Base-by-base conservation (phyloP, 2,888 invertebrate genomes). In the Biston stratarius region DNA sequence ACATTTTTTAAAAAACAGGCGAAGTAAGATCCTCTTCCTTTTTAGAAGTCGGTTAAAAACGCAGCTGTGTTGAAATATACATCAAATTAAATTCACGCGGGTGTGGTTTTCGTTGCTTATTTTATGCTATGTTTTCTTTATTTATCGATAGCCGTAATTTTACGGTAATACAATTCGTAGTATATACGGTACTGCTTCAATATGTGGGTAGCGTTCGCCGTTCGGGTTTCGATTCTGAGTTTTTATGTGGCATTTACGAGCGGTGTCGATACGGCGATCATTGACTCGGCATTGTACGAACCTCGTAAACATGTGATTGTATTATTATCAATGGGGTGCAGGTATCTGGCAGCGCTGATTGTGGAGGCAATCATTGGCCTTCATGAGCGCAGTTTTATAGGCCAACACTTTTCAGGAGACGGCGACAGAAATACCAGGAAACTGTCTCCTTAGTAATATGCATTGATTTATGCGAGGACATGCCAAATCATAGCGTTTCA, bases 191-290 rank as follows among this genome's bases (percentile, higher is more conserved):
- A 57, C 67, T 42, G 62, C n/a, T 36, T 33, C 14, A 15, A 33
- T 45, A 14, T 14, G 24, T 24, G 7, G 24, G 57, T 47, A 40
- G 58, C 58, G 59, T 64, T 44, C 10, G 14, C 47, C 8, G 15
- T 64, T 62, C 8, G 53, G 71, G 77, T 75, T 77, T 77, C 72
- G 75, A 82, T 80, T 79, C 77, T 70, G 72, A 38, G 77, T 78
- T 82, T 82, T 86, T 86, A 84, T 77, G 78, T 73, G 51, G 65
- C 72, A 61, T 70, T 86, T 86, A 86, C 71, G 73, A 85, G 75
- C 80, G 78, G 66, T 65, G 60, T 58, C 65, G 74, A 69, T 74
- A 71, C 71, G 77, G 77, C 80, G 84, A 83, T 83, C 83, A 82
- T 74, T 76, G 78, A 75, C 72, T 77, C 77, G 70, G 74, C 77